Evolutionary conservation across 2,113 vertebrate genomes (phyloP), one percentile per base, ranked within the genome.

Genomic region (Alethe diademata): DNA sequence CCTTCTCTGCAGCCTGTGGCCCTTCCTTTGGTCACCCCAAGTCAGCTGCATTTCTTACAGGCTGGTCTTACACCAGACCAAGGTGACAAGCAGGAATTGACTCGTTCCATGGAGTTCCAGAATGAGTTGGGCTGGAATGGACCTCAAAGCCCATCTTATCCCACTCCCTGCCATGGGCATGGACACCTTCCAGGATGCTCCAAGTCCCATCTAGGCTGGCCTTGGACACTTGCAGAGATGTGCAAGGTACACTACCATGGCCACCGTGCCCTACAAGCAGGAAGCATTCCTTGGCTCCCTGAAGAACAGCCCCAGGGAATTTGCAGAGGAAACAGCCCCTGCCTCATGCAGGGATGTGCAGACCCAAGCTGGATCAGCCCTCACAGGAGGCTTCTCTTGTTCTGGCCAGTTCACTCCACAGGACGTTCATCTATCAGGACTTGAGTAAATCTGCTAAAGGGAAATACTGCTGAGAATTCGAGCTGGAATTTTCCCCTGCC

Each of bases 311-410:
- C 40, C 9, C 54, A 80, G 38, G 45, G 38, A 82, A 45, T 19
- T 4, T n/a, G 72, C 64, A 70, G 65, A 82, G 10, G 38, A 35
- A 33, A 67, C 3, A 23, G 50, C n/a, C 18, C 25, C 75, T 65
- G 42, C 16, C 23, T 40, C 35, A 29, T 0, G 0, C 19, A 61
- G 47, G 43, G 60, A 31, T 3, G 24, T 2, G 3, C 7, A 24
- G 3, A 54, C 6, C 33, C 61, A 67, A 33, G 53, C n/a, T n/a
- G 64, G 25, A 62, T 4, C 48, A 82, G 50, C 35, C 22, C 42
- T 48, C 31, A 23, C 7, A 76, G 54, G 8, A 48, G 12, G 51
- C 14, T 67, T 58, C 26, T 53, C 29, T 66, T 81, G 25, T 6
- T 85, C 78, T 43, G 56, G 15, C 33, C 72, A 42, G 29, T 38